Evolutionary conservation across 2,113 vertebrate species (phyloP).

Genomic region (Cyanoliseus patagonus): DNA sequence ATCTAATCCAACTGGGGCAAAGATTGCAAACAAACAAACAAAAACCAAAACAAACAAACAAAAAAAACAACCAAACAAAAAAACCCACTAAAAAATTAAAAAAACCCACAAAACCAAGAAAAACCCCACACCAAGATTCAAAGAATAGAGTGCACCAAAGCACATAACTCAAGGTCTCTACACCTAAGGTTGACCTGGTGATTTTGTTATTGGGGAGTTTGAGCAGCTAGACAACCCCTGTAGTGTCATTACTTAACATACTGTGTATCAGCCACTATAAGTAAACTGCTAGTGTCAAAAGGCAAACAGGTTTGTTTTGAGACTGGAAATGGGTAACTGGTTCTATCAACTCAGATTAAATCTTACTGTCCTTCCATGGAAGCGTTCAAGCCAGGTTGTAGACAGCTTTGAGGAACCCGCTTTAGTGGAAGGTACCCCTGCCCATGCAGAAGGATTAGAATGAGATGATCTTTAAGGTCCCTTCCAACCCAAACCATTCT

Average conservation of each 20-base stretch:
- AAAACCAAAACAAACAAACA: neutral
- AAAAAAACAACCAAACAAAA: neutral
- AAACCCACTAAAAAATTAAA: no score
- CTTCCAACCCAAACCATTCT: neutral
- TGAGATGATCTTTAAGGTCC: neutral
- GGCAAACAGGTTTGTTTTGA: neutral
- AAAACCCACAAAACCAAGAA: neutral
- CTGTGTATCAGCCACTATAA: neutral
- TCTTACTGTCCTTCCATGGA: neutral
- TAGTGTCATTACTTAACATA: no score
- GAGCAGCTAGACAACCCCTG: neutral
- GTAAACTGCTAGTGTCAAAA: neutral
- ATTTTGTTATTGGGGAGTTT: neutral
- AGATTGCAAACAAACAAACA: neutral
- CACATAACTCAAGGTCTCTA: neutral
- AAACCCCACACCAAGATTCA: neutral
- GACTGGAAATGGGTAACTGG: neutral
- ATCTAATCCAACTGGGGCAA: neutral
- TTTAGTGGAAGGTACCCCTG: neutral
- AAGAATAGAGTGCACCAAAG: neutral
- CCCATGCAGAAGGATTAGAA: neutral
- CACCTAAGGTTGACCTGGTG: neutral
- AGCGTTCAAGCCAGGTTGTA: neutral
- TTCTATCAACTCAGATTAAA: neutral
- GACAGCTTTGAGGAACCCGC: neutral